A percentile compares a stretch with the other conserved stretches of the same genome.
These are phyloP conservation scores for Tetragnatha versicolor DNA, from an alignment of 1,140 invertebrate species.

Conservation along the genomic window DNA sequence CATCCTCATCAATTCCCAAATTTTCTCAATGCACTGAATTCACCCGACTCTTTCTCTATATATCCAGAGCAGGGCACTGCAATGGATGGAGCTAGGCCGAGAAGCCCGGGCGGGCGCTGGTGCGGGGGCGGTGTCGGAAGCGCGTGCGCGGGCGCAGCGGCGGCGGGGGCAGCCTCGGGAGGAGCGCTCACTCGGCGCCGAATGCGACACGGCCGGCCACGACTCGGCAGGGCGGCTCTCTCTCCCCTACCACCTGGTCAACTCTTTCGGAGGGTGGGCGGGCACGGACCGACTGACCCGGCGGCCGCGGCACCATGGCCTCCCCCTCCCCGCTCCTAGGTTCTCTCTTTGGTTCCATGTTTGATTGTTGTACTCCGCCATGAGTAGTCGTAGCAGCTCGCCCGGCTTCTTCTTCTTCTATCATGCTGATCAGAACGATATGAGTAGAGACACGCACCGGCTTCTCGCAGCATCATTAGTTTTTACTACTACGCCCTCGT, in stretches of 20 bases:
- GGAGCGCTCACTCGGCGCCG: constrained; percentile 31
- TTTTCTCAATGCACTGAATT: too few relatives aligned
- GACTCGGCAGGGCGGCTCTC: constrained; percentile 12
- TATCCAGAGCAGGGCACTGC: too few relatives aligned
- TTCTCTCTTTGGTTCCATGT: too few relatives aligned
- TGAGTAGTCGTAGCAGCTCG: background rate
- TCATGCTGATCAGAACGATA: constrained; percentile 54
- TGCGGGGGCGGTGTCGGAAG: constrained; percentile 25
- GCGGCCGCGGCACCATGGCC: too few relatives aligned
- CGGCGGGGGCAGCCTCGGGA: constrained; percentile 6
- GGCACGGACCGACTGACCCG: constrained; percentile 13
- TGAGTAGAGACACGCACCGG: constrained; percentile 20
- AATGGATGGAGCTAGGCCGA: constrained; percentile 18
- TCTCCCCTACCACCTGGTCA: constrained; percentile 36
- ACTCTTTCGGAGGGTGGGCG: constrained; percentile 40
- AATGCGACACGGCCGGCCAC: constrained; percentile 32
- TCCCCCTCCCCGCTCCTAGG: too few relatives aligned
- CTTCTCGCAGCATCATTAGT: too few relatives aligned
- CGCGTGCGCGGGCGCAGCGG: constrained; percentile 27
- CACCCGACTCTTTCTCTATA: too few relatives aligned
- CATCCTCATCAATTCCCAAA: too few relatives aligned
- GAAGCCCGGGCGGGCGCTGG: constrained; percentile 19
- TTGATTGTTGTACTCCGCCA: background rate
- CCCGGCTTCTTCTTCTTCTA: constrained; percentile 38
- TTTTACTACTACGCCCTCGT: constrained; percentile 1